Conservation (phyloP, 2,113 vertebrate species). For the Eretmochelys imbricata region DNA sequence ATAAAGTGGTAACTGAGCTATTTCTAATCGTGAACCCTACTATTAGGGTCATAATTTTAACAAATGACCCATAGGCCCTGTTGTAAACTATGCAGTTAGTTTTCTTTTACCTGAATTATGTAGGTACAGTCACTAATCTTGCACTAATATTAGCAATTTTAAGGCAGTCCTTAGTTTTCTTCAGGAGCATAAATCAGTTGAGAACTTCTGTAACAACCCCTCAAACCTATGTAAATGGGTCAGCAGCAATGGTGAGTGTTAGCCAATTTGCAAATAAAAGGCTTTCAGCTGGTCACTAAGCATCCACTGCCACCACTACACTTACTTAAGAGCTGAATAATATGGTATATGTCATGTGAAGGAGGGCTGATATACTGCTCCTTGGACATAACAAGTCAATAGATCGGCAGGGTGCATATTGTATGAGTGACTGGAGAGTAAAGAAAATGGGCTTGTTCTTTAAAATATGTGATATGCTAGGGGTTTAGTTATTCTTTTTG, state of each 20-base stretch:
- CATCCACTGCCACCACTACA: background rate
- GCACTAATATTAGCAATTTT: background rate
- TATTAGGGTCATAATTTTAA: background rate
- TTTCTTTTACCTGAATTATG: background rate
- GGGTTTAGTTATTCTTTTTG: background rate
- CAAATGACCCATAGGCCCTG: background rate
- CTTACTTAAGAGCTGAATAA: background rate
- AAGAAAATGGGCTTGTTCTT: background rate
- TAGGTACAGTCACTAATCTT: background rate
- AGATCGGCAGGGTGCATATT: background rate
- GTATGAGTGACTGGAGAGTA: background rate
- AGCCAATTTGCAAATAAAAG: background rate
- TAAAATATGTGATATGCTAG: background rate
- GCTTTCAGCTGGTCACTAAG: background rate
- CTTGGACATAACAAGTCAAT: rapidly evolving
- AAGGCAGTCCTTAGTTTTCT: background rate
- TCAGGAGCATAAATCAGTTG: background rate
- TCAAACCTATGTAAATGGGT: background rate
- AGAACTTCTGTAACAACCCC: background rate
- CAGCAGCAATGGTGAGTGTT: background rate
- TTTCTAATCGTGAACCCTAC: background rate
- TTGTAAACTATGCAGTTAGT: background rate
- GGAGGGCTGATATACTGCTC: background rate
- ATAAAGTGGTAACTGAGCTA: background rate
- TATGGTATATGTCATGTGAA: background rate